These are phyloP conservation scores for Delia radicum DNA, from an alignment of 1,140 invertebrate species.

Conservation along the genomic window DNA sequence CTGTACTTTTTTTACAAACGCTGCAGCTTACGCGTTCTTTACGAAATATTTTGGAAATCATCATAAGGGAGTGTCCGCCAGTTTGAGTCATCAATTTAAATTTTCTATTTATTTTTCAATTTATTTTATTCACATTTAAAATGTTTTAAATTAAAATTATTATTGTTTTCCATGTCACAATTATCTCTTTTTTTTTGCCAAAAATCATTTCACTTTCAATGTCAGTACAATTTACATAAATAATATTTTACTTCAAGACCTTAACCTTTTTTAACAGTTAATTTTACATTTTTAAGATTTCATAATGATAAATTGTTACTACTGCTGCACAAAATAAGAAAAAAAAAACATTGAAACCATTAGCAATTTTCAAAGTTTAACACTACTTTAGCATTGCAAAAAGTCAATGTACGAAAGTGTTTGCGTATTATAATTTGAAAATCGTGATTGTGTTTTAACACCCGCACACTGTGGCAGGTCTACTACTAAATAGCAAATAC, in stretches of 20 bases:
- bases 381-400: background rate
- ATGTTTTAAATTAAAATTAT: too few species aligned
- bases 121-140: too few species aligned
- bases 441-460: slow-evolving; percentile 14
- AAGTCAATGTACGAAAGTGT: slow-evolving; percentile 4
- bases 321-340: background rate
- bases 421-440: slow-evolving; percentile 14
- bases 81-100: too few species aligned
- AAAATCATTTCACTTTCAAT: background rate
- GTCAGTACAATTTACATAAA: slow-evolving; percentile 8
- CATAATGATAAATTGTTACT: slow-evolving; percentile 2
- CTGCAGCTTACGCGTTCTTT: too few species aligned
- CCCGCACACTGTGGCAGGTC: background rate
- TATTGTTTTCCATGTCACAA: too few species aligned
- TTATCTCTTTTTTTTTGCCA: too few species aligned
- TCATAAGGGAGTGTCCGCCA: too few species aligned
- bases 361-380: background rate
- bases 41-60: too few species aligned
- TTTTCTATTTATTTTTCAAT: too few species aligned
- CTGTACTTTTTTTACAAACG: too few species aligned
- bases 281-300: background rate
- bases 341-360: background rate
- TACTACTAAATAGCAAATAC: background rate
- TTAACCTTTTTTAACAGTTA: background rate
- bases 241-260: background rate